phyloP scores from a whole-genome alignment of 2,888 invertebrate genomes.

The Caenorhabditis virilis region DNA sequence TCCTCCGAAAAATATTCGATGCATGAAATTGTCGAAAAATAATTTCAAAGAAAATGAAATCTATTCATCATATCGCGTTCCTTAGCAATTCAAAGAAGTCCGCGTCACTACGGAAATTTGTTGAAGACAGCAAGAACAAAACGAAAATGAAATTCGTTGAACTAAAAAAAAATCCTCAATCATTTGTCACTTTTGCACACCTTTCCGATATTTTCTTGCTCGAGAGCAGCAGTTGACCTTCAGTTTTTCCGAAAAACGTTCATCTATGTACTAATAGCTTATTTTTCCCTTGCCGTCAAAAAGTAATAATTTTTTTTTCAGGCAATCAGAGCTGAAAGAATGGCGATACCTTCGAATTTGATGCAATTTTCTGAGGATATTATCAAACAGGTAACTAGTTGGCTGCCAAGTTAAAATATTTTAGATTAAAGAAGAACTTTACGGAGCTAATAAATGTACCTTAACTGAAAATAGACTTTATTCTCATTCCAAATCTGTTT shows the following conservation, averaged over 20 bases:
- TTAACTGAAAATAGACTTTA: no score
- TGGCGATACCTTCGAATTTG: slow-evolving; percentile 48
- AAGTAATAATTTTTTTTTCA: slow-evolving; percentile 6
- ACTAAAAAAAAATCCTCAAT: not conserved
- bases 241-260: not conserved
- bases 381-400: slow-evolving; percentile 65
- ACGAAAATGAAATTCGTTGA: not conserved
- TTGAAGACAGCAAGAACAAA: not conserved
- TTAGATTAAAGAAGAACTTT: no score
- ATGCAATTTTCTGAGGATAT: slow-evolving; percentile 68
- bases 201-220: not conserved
- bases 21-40: no score
- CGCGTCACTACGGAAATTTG: no score
- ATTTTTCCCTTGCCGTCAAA: not conserved
- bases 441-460: no score
- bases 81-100: no score
- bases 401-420: slow-evolving; percentile 6
- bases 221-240: not conserved
- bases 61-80: no score
- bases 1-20: no score
- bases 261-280: not conserved
- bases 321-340: slow-evolving; percentile 38
- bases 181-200: not conserved
- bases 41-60: no score
- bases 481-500: no score